Conservation (phyloP, 2,113 vertebrate species). For the Alces alces region DNA sequence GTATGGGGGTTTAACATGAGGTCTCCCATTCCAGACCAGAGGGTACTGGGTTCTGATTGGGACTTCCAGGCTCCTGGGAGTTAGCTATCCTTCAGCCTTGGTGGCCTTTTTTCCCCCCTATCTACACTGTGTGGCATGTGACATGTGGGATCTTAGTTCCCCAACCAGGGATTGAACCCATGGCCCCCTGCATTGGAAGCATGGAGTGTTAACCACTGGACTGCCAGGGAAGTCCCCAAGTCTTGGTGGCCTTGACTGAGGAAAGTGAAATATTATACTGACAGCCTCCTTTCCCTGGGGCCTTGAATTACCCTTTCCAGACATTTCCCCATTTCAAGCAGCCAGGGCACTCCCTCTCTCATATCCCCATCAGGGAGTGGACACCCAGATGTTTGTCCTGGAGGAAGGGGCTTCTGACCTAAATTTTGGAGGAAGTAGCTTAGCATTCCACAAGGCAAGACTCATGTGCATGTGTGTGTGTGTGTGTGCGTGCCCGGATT, state of each 20-base stretch:
- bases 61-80: neutral
- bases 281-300: neutral
- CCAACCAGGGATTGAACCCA: neutral
- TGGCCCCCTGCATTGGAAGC: neutral
- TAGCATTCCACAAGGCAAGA: neutral
- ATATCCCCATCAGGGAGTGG: neutral
- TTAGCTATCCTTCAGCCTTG: neutral
- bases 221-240: neutral
- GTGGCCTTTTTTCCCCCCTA: neutral
- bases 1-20: neutral
- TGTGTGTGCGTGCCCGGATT: neutral
- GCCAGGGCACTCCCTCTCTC: neutral
- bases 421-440: neutral
- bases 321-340: neutral
- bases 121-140: neutral
- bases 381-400: neutral
- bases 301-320: rapidly evolving
- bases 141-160: neutral
- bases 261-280: neutral
- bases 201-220: neutral
- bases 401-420: neutral
- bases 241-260: neutral
- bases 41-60: neutral
- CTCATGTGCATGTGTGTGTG: neutral
- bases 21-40: neutral